phyloP scores from a whole-genome alignment of 2,888 invertebrate species.

The Pinctada fucata region DNA sequence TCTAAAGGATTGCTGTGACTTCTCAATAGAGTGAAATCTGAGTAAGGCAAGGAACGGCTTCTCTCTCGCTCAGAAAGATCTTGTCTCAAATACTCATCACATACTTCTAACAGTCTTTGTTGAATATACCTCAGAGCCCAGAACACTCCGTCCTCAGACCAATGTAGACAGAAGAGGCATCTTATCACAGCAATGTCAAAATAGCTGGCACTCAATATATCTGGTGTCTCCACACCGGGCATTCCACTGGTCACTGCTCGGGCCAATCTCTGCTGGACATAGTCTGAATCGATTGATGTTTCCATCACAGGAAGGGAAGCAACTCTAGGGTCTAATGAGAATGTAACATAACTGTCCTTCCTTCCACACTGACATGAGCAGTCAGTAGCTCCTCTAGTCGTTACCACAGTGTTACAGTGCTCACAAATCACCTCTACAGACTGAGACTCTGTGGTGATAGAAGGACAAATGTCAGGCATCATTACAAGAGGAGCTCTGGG shows the following conservation, averaged over 20 bases:
- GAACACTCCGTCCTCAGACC: slow-evolving; percentile 98
- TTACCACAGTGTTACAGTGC: slow-evolving; percentile 73
- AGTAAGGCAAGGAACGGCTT: slow-evolving; percentile 90
- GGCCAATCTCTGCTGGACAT: slow-evolving; percentile 82
- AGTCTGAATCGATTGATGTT: slow-evolving; percentile 83
- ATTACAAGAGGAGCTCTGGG: slow-evolving; percentile 76
- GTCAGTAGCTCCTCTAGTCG: slow-evolving; percentile 57
- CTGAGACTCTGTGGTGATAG: slow-evolving; percentile 67
- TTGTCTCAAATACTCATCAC: slow-evolving; percentile 87
- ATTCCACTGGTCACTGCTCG: slow-evolving; percentile 70
- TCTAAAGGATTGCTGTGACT: slow-evolving; percentile 46
- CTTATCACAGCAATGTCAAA: slow-evolving; percentile 96
- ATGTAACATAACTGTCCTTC: slow-evolving; percentile 65
- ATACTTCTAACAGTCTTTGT: slow-evolving; percentile 87
- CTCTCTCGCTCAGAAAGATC: slow-evolving; percentile 87
- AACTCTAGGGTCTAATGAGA: slow-evolving; percentile 57
- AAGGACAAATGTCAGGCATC: slow-evolving; percentile 73
- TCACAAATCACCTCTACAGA: slow-evolving; percentile 75
- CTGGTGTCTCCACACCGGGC: slow-evolving; percentile 58
- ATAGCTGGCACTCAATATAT: slow-evolving; percentile 86
- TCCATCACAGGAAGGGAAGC: slow-evolving; percentile 79
- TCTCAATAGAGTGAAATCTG: slow-evolving; percentile 60
- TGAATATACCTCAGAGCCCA: slow-evolving; percentile 88
- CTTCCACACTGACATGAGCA: slow-evolving; percentile 64
- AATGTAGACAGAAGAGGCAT: slow-evolving; percentile 96